Conservation (phyloP, 2,797 vertebrate species). For the Acanthurus leucopareius region DNA sequence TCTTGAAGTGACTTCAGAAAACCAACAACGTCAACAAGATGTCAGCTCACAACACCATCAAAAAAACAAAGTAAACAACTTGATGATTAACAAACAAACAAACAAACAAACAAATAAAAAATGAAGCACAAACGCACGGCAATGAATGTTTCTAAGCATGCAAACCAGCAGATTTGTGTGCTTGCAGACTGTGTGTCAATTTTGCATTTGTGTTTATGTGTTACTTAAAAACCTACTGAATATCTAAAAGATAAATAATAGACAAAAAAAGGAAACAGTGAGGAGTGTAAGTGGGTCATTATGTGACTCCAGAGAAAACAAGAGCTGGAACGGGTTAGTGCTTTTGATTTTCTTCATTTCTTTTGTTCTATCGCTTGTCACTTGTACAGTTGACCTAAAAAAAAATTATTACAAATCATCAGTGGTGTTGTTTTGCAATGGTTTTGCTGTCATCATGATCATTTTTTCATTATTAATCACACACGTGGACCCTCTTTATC, state of each 20-base stretch:
- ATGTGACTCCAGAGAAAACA: slow-evolving; percentile 73
- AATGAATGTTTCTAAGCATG: slow-evolving; percentile 21
- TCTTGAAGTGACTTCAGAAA: slow-evolving; percentile 74
- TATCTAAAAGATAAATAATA: slow-evolving; percentile 72
- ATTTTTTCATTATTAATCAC: slow-evolving; percentile 74
- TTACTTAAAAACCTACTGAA: slow-evolving; percentile 51
- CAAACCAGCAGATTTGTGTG: slow-evolving; percentile 8
- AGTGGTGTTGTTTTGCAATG: slow-evolving; percentile 56
- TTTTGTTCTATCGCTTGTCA: slow-evolving; percentile 68
- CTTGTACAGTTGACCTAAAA: slow-evolving; percentile 76
- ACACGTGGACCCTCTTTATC: slow-evolving; percentile 39
- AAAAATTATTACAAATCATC: slow-evolving; percentile 64
- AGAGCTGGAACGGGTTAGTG: slow-evolving; percentile 51
- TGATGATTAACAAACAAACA: slow-evolving; percentile 61
- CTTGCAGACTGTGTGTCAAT: slow-evolving; percentile 16
- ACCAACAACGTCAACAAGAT: slow-evolving; percentile 67
- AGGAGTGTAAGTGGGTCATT: slow-evolving; percentile 77
- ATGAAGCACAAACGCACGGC: slow-evolving; percentile 28
- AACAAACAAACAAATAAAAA: slow-evolving; percentile 22
- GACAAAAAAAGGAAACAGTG: slow-evolving; percentile 55
- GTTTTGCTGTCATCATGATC: slow-evolving; percentile 59
- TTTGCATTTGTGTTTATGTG: slow-evolving; percentile 34
- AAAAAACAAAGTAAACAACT: slow-evolving; percentile 71
- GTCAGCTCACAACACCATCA: slow-evolving; percentile 64
- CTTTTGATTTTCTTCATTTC: slow-evolving; percentile 44